Conservation (phyloP, 2,888 invertebrate species). For the Cryptophagus acutangulus region DNA sequence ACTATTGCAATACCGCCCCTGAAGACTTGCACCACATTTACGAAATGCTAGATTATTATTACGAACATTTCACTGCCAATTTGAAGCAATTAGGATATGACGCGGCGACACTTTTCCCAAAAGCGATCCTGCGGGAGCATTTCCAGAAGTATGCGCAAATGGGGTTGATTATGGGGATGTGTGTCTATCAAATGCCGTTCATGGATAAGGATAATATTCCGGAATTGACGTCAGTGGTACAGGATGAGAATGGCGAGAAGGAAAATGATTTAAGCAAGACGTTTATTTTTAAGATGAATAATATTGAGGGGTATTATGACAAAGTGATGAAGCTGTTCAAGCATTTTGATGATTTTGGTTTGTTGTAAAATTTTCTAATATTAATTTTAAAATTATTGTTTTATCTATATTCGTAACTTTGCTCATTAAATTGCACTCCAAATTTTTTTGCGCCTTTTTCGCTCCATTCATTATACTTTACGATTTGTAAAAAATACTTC, state of each 20-base stretch:
- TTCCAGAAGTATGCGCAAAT: constrained; percentile 31
- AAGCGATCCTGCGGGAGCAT: constrained; percentile 25
- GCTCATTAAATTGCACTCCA: no score
- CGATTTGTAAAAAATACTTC: no score
- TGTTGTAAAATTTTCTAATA: no score
- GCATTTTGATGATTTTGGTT: no score
- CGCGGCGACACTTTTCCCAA: constrained; percentile 22
- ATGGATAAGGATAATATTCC: constrained; percentile 16
- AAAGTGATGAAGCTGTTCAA: no score
- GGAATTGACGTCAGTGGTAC: constrained; percentile 18
- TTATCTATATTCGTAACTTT: no score
- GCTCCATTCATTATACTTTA: no score
- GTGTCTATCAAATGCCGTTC: constrained; percentile 27
- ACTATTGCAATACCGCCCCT: constrained; percentile 29
- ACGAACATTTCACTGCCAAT: constrained; percentile 24
- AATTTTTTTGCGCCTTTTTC: no score
- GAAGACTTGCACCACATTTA: constrained; percentile 28
- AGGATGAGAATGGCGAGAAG: constrained; percentile 15
- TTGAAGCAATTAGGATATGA: constrained; percentile 27
- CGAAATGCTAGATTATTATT: constrained; percentile 29
- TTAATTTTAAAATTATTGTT: no score
- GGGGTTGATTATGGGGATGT: constrained; percentile 26
- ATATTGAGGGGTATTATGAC: no score
- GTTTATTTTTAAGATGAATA: no score
- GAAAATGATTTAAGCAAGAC: no score